A percentile compares a stretch with the other conserved stretches of the same genome.
Evolutionary conservation across 2,888 invertebrate genomes (phyloP).

Genomic region (Tillus elongatus): DNA sequence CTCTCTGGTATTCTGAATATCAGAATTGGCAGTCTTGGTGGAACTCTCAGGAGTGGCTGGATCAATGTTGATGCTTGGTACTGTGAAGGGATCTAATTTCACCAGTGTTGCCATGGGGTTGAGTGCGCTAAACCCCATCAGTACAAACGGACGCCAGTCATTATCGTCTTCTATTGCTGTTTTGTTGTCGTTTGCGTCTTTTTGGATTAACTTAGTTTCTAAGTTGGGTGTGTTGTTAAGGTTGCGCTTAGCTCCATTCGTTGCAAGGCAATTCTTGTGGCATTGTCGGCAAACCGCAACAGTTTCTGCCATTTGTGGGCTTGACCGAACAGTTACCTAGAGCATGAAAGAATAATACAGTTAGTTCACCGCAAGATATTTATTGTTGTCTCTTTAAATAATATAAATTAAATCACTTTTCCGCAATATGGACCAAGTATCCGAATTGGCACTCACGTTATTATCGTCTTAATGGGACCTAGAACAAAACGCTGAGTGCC

Average conservation of each 20-base stretch:
- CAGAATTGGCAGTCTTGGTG: no score
- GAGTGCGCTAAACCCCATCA: constrained; percentile 57
- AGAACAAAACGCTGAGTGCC: no score
- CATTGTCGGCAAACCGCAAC: constrained; percentile 68
- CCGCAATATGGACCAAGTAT: no score
- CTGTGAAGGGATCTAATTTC: constrained; percentile 50
- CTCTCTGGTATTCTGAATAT: no score
- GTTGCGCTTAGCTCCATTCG: constrained; percentile 41
- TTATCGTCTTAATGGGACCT: no score
- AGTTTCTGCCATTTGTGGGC: constrained; percentile 62
- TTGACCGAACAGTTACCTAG: constrained; percentile 69
- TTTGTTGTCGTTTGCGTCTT: constrained; percentile 25
- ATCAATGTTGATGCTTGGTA: constrained; percentile 47
- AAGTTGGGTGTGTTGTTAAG: no score
- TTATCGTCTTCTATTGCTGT: constrained; percentile 44
- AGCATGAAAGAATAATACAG: constrained; percentile 24
- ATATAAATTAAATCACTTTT: no score
- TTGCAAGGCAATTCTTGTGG: constrained; percentile 64
- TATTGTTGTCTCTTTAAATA: no score
- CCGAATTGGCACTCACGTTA: no score
- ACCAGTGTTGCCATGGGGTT: constrained; percentile 53
- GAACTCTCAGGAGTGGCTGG: constrained; percentile 31
- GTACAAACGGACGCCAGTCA: constrained; percentile 57
- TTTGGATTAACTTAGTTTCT: constrained; percentile 25
- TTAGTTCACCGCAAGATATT: no score